phyloP scores from a whole-genome alignment of 2,797 vertebrate genomes.

The Allobates femoralis region DNA sequence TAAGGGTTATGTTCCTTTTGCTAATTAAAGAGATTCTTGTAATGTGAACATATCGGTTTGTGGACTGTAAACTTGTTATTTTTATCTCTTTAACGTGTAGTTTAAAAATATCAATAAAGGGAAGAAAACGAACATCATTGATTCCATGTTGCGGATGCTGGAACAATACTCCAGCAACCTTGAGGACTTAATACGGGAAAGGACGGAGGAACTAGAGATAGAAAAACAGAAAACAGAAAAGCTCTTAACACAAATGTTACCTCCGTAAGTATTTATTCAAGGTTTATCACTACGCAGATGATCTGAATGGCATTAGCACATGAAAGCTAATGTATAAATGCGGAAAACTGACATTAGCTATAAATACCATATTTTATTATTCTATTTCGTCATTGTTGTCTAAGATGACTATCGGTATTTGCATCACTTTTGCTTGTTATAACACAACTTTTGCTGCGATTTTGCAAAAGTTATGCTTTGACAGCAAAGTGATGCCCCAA shows the following conservation, averaged over 20 bases:
- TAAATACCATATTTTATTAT: background rate
- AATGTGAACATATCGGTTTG: background rate
- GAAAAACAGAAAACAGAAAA: constrained; percentile 86
- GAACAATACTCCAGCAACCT: constrained; percentile 85
- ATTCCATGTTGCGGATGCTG: constrained; percentile 85
- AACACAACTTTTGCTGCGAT: background rate
- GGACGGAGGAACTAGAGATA: constrained; percentile 83
- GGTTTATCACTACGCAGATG: background rate
- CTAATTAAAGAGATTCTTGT: background rate
- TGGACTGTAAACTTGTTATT: background rate
- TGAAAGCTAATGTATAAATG: background rate
- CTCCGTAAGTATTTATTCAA: constrained; percentile 73
- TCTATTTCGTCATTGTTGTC: background rate
- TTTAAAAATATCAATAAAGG: constrained; percentile 86
- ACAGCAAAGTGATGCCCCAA: background rate
- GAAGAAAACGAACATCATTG: constrained; percentile 85
- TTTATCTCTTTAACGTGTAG: constrained; percentile 64
- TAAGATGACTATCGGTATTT: background rate
- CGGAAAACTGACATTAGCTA: background rate
- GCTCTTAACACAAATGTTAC: constrained; percentile 84
- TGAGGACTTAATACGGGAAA: constrained; percentile 82
- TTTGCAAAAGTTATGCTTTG: background rate
- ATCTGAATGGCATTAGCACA: background rate
- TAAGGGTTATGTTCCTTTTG: background rate
- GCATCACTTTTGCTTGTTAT: too few species aligned